Evolutionary conservation across 2,113 vertebrate genomes (phyloP).

Genomic region (Protobothrops flavoviridis): DNA sequence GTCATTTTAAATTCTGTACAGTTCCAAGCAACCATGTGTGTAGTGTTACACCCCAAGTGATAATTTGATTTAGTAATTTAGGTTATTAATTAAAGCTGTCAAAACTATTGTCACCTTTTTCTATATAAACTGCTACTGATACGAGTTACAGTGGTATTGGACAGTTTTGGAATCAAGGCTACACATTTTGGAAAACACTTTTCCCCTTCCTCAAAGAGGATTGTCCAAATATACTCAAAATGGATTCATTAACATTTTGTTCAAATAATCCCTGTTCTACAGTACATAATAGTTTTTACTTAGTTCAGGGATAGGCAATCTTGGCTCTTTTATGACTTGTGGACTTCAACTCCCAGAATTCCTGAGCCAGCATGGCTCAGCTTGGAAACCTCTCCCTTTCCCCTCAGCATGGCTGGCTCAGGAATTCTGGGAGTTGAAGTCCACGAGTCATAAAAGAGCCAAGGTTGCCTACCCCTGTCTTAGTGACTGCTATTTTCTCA

Average conservation of each 20-base stretch:
- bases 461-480: no score
- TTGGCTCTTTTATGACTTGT: no score
- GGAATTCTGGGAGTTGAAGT: no score
- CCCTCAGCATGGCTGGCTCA: no score
- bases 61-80: not conserved
- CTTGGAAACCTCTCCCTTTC: no score
- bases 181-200: not conserved
- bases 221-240: not conserved
- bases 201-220: not conserved
- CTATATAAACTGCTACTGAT: not conserved
- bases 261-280: not conserved
- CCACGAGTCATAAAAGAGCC: no score
- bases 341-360: no score
- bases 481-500: not conserved
- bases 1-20: constrained; percentile 26
- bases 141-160: not conserved
- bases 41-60: not conserved
- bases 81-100: not conserved
- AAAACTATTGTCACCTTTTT: not conserved
- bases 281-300: not conserved
- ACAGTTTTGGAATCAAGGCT: not conserved
- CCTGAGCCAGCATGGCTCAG: no score
- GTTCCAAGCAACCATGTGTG: not conserved
- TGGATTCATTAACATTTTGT: not conserved
- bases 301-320: no score